Conservation (phyloP, 2,113 vertebrate species). For the Notiomystis cincta region DNA sequence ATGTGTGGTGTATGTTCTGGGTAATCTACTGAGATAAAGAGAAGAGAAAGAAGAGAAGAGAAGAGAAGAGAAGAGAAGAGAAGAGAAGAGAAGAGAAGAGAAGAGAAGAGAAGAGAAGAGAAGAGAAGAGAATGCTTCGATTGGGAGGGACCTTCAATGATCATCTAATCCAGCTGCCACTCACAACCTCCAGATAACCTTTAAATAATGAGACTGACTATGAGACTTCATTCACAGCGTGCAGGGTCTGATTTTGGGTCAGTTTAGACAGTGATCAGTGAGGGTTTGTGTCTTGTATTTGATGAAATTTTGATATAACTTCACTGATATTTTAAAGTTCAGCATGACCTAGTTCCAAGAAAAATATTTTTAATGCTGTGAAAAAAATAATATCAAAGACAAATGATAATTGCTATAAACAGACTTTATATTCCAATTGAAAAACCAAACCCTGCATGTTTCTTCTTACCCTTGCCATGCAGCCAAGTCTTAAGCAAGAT, state of each 20-base stretch:
- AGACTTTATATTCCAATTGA: background rate
- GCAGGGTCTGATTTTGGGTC: background rate
- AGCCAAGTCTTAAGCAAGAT: background rate
- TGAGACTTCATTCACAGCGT: background rate
- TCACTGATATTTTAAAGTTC: background rate
- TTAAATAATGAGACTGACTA: background rate
- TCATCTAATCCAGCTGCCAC: background rate
- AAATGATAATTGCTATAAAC: background rate
- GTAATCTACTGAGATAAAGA: background rate
- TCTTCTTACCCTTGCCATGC: background rate
- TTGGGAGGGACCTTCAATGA: background rate
- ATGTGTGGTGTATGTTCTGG: background rate
- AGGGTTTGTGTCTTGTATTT: background rate
- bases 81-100: background rate
- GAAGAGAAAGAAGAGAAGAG: background rate
- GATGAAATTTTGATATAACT: background rate
- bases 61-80: background rate
- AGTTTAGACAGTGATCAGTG: background rate
- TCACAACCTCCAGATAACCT: background rate
- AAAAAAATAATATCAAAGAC: background rate
- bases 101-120: background rate
- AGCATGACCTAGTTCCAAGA: background rate
- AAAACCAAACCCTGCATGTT: background rate
- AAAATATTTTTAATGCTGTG: background rate
- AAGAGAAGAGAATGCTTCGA: background rate